Evolutionary conservation across 1,140 invertebrate species (phyloP).

Genomic region (Oscheius sp.): DNA sequence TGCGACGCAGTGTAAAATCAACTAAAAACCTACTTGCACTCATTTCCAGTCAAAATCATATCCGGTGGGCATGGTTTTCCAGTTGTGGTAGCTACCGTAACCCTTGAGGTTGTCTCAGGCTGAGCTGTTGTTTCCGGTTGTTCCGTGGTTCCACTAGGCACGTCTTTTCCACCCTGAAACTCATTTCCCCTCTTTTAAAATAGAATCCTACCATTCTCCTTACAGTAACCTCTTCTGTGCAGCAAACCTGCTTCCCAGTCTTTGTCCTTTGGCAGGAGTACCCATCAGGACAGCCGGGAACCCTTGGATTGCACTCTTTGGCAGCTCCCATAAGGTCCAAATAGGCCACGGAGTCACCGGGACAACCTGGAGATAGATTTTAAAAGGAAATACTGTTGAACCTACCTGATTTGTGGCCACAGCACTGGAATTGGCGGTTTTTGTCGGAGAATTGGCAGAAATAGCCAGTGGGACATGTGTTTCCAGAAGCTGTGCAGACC

Average conservation of each 20-base stretch:
- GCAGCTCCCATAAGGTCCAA: constrained; percentile 44
- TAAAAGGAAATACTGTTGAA: background rate
- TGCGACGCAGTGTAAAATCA: background rate
- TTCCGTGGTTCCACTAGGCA: background rate
- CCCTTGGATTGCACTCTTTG: constrained; percentile 38
- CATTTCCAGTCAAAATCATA: constrained; percentile 12
- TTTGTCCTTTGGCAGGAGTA: constrained; percentile 40
- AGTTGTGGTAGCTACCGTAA: background rate
- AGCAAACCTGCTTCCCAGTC: constrained; percentile 31
- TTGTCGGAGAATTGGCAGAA: constrained; percentile 59
- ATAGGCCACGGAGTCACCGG: constrained; percentile 48
- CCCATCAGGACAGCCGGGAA: constrained; percentile 39
- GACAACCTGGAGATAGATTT: constrained; percentile 40
- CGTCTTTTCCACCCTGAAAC: background rate
- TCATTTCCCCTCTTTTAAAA: background rate
- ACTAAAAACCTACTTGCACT: constrained; percentile 15
- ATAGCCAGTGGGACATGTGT: constrained; percentile 50
- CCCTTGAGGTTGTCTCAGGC: background rate
- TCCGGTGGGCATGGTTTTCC: constrained; percentile 17
- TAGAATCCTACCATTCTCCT: background rate
- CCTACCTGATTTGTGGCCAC: constrained; percentile 52
- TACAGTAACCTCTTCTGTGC: constrained; percentile 6
- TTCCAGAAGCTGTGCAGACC: constrained; percentile 52
- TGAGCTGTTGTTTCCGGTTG: background rate
- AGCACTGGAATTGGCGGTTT: constrained; percentile 57